Conservation (phyloP, 2,797 vertebrate species). For the Eulemur coronatus region DNA sequence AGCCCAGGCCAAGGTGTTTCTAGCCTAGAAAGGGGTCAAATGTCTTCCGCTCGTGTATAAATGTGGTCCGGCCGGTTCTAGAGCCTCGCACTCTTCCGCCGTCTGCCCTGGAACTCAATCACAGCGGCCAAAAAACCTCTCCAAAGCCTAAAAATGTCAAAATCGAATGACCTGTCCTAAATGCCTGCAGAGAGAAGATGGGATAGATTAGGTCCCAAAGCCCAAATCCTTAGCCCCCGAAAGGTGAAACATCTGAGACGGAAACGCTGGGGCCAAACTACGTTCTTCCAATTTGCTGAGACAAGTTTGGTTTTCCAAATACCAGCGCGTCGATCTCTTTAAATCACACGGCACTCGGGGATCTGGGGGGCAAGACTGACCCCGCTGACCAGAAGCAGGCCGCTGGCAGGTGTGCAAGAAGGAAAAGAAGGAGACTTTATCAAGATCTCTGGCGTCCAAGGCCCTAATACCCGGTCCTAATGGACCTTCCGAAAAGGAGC, state of each 20-base stretch:
- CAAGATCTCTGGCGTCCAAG: slow-evolving; percentile 30
- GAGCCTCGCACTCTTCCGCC: not conserved
- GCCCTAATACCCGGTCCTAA: not conserved
- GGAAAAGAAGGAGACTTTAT: not conserved
- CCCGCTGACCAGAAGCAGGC: not conserved
- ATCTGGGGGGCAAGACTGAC: not conserved
- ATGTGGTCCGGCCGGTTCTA: not conserved
- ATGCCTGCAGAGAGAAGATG: slow-evolving; percentile 2
- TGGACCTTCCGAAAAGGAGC: not conserved
- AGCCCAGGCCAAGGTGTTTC: not conserved
- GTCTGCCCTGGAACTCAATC: slow-evolving; percentile 26
- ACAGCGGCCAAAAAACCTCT: not conserved
- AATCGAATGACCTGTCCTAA: slow-evolving; percentile 39
- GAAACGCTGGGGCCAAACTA: not conserved
- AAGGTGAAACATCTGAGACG: not conserved
- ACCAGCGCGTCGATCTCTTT: not conserved
- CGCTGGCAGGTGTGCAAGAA: not conserved
- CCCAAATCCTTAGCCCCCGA: not conserved
- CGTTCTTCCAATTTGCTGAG: slow-evolving; percentile 42
- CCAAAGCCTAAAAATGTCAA: not conserved
- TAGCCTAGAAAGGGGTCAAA: not conserved
- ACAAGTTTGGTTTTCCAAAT: slow-evolving; percentile 58
- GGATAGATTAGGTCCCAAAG: slow-evolving; percentile 3
- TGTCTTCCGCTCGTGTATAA: not conserved
- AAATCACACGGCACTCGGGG: not conserved